A percentile compares a stretch with the other conserved stretches of the same genome.
Evolutionary conservation across 2,797 vertebrate species (phyloP).

Genomic region (Takifugu ocellatus): DNA sequence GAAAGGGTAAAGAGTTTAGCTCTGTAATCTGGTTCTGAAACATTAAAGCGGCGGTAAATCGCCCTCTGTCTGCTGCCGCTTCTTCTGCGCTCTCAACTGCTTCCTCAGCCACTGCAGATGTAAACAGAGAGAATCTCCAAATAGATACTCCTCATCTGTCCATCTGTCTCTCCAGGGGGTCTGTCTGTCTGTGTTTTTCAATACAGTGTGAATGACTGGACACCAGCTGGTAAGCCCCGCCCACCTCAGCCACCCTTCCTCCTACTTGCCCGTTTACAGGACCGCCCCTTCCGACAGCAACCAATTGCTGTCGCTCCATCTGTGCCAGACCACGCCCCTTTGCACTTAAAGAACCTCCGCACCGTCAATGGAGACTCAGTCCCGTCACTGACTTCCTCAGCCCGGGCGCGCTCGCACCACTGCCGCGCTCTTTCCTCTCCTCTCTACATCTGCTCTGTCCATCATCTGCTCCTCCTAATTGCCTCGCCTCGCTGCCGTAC

Average conservation of each 20-base stretch:
- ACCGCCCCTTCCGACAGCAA: slow-evolving; percentile 70
- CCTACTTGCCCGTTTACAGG: slow-evolving; percentile 69
- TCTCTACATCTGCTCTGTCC: not conserved
- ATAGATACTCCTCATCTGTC: slow-evolving; percentile 11
- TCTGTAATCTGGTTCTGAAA: slow-evolving; percentile 55
- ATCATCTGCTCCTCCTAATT: not conserved
- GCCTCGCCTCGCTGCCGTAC: not conserved
- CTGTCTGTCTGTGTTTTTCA: slow-evolving; percentile 36
- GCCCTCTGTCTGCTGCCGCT: slow-evolving; percentile 17
- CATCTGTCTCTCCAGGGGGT: slow-evolving; percentile 16
- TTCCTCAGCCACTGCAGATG: slow-evolving; percentile 4
- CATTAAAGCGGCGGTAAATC: slow-evolving; percentile 43
- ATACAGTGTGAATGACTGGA: slow-evolving; percentile 66
- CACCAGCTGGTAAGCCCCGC: slow-evolving; percentile 49
- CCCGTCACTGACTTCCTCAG: slow-evolving; percentile 64
- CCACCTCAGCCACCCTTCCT: slow-evolving; percentile 38
- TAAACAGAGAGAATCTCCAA: slow-evolving; percentile 17
- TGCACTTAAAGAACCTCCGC: slow-evolving; percentile 82
- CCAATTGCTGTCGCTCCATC: slow-evolving; percentile 77
- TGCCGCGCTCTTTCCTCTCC: slow-evolving; percentile 25
- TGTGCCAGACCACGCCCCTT: slow-evolving; percentile 68
- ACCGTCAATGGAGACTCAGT: slow-evolving; percentile 75
- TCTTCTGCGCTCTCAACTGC: slow-evolving; percentile 17
- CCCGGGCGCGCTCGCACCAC: slow-evolving; percentile 53
- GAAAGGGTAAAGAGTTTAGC: slow-evolving; percentile 55